Percentiles rank a stretch among this genome's conserved stretches.
Evolutionary conservation across 2,797 vertebrate species (phyloP).

Genomic region (Pangasius larnaudii): DNA sequence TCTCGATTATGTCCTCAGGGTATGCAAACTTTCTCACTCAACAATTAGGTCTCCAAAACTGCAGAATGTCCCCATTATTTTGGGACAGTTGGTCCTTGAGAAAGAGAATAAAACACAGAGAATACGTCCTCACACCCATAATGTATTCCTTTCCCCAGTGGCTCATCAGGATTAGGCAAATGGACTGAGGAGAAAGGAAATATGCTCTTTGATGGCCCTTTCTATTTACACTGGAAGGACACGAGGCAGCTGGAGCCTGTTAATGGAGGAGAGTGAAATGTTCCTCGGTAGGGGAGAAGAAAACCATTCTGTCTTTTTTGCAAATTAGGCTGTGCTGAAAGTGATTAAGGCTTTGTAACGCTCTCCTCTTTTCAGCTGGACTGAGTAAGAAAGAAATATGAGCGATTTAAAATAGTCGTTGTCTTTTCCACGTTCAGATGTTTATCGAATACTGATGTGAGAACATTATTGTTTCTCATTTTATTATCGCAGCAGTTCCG

Average conservation of each 20-base stretch:
- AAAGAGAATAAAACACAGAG: conserved; percentile 24
- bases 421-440: no score
- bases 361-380: not conserved
- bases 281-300: conserved; percentile 59
- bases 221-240: conserved; percentile 77
- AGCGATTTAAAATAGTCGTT: not conserved
- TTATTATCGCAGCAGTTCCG: not conserved
- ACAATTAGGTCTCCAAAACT: conserved; percentile 13
- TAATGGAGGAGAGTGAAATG: conserved; percentile 64
- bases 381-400: not conserved
- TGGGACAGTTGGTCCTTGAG: conserved; percentile 33
- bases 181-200: conserved; percentile 81
- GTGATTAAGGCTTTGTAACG: conserved; percentile 10
- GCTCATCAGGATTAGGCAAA: conserved; percentile 83
- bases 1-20: conserved; percentile 18
- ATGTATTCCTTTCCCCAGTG: conserved; percentile 76
- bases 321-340: conserved; percentile 35
- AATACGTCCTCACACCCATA: conserved; percentile 66
- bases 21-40: conserved; percentile 28
- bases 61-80: conserved; percentile 23
- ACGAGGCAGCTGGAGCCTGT: conserved; percentile 76
- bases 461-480: not conserved
- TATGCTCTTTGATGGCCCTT: conserved; percentile 81
- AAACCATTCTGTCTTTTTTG: conserved; percentile 33
- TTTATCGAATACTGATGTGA: not conserved